Conservation (phyloP, 2,888 invertebrate genomes). For the Himalopsyche japonica region DNA sequence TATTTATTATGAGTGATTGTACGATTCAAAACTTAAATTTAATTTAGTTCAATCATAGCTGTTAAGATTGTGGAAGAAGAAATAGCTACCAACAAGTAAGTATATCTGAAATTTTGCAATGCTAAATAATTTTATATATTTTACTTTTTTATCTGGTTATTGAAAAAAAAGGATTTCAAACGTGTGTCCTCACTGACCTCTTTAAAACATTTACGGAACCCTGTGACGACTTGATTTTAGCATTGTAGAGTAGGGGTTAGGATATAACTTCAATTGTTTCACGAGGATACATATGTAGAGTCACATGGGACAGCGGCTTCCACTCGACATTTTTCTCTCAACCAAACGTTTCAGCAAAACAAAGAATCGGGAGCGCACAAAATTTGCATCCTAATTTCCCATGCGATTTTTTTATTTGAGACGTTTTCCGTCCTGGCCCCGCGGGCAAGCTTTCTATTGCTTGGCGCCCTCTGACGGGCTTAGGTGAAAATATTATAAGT, state of each 20-base stretch:
- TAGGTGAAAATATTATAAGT: slow-evolving; percentile 35
- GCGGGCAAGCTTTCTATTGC: neutral
- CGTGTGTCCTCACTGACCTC: too few relatives aligned
- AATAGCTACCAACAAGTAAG: too few relatives aligned
- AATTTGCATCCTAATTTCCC: slow-evolving; percentile 64
- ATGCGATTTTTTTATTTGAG: slow-evolving; percentile 46
- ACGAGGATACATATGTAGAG: neutral
- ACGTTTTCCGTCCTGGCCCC: neutral
- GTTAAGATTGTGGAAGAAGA: too few relatives aligned
- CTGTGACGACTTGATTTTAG: neutral
- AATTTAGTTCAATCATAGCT: too few relatives aligned
- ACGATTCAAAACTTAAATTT: too few relatives aligned
- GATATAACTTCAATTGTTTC: neutral
- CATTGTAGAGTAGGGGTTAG: neutral
- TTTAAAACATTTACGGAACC: too few relatives aligned
- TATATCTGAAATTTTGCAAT: too few relatives aligned
- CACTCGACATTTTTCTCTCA: slow-evolving; percentile 12
- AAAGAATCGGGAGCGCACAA: slow-evolving; percentile 45
- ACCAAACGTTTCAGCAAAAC: slow-evolving; percentile 19
- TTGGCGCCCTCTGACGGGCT: neutral
- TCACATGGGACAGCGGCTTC: slow-evolving; percentile 21
- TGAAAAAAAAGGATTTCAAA: too few relatives aligned
- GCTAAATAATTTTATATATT: too few relatives aligned
- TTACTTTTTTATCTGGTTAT: too few relatives aligned
- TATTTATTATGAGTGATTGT: too few relatives aligned